Base-by-base conservation (phyloP, 2,888 invertebrate genomes). In the Caenorhabditis sp. region DNA sequence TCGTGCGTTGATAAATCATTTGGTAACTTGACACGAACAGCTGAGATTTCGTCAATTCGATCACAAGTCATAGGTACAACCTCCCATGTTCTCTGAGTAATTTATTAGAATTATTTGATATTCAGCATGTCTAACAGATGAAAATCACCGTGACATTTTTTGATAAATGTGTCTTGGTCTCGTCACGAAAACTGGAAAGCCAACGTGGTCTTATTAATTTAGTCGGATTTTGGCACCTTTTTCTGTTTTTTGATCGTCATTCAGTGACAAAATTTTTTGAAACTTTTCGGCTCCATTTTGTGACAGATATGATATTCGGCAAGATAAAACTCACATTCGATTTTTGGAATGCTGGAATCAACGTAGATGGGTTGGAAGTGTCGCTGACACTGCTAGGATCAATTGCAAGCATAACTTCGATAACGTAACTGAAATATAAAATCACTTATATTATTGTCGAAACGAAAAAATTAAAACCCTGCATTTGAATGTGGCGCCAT, bases 1-100 rank as follows among this genome's bases (percentile, higher is more conserved):
- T 96, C 95, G 0, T 92, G 89, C 5, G 94, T 93, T 65, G 94
- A 91, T 57, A 99, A 90, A 89, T 99, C 96, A 82, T 93, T 92
- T 0, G 97, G 96, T 87, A 94, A 93, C 89, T 94, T 94, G 0
- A 97, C 91, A 31, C 97, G 91, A 0, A 97, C 92, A 0, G 95
- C 94, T 83, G 95, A 95, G 58, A 99, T 92, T 86, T 93, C 92
- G 51, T 93, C 92, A 79, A 97, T 92, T 8, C 94, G 90, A 10
- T 92, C 92, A 80, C 95, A 92, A 14, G 93, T 89, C 0, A 97
- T 93, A 6, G 95, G 93, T 0, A 97, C 93, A 2, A 83, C 58
- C 49, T 69, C 71, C 69, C 79, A 76, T 6, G 14, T 26, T 12
- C 72, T 55, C 79, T 81, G 66, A n/a, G n/a, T n/a, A n/a, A n/a